Conservation (phyloP, 2,888 invertebrate genomes). For the Rutpela maculata region DNA sequence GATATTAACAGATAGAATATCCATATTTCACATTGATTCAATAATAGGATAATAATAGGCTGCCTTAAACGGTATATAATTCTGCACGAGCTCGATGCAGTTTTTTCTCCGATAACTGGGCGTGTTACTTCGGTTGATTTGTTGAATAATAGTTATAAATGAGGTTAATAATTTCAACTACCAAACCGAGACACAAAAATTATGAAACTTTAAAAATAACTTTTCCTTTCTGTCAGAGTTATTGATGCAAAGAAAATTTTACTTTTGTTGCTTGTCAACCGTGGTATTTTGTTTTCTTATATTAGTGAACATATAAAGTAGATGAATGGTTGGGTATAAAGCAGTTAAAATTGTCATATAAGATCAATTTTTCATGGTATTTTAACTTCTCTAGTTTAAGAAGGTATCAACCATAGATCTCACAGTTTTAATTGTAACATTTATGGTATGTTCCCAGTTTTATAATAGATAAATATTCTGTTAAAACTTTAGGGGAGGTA, state of each 20-base stretch:
- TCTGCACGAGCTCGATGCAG: background rate
- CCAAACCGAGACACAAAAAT: slow-evolving; percentile 27
- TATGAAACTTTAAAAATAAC: slow-evolving; percentile 31
- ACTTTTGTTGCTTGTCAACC: background rate
- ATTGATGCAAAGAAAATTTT: background rate
- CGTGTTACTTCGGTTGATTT: slow-evolving; percentile 20
- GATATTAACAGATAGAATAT: too few relatives aligned
- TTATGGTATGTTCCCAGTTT: too few relatives aligned
- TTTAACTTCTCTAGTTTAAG: too few relatives aligned
- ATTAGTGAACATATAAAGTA: background rate
- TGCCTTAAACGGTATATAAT: background rate
- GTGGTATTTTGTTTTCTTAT: background rate
- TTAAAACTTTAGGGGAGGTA: too few relatives aligned
- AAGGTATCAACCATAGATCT: too few relatives aligned
- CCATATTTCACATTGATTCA: too few relatives aligned
- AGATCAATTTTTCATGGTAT: too few relatives aligned
- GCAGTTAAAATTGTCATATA: background rate
- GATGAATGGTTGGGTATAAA: background rate
- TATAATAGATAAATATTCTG: too few relatives aligned
- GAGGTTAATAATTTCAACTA: slow-evolving; percentile 15
- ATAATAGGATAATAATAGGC: background rate
- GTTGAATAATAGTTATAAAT: slow-evolving; percentile 29
- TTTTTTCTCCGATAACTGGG: background rate
- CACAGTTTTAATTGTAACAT: too few relatives aligned
- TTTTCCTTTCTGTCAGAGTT: slow-evolving; percentile 11